phyloP scores from a whole-genome alignment of 2,888 invertebrate species.

The Monopis laevigella region DNA sequence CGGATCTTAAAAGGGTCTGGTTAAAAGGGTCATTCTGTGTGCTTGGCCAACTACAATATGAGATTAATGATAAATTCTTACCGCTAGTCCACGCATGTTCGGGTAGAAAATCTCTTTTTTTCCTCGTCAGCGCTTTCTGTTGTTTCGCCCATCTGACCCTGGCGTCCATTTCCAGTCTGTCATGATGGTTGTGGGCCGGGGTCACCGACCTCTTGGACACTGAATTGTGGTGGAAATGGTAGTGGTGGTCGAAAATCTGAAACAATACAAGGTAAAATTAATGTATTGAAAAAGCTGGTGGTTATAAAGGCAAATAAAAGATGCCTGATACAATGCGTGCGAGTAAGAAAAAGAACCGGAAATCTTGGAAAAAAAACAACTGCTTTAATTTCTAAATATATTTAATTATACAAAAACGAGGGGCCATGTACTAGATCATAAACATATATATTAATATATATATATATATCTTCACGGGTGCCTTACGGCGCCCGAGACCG shows the following conservation, averaged over 20 bases:
- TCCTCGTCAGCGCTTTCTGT: constrained; percentile 79
- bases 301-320: too few species aligned
- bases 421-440: too few species aligned
- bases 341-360: too few species aligned
- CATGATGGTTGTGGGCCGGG: constrained; percentile 76
- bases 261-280: constrained; percentile 21
- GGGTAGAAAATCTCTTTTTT: constrained; percentile 81
- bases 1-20: too few species aligned
- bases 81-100: constrained; percentile 16
- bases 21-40: too few species aligned
- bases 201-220: constrained; percentile 80
- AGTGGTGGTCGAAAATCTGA: constrained; percentile 89
- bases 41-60: background rate
- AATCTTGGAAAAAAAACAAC: too few species aligned
- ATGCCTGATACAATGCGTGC: too few species aligned
- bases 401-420: too few species aligned
- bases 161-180: constrained; percentile 74
- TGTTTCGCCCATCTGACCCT: constrained; percentile 87
- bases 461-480: too few species aligned
- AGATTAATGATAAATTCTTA: background rate
- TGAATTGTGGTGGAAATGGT: constrained; percentile 83
- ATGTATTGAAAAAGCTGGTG: background rate
- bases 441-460: too few species aligned
- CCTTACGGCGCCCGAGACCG: too few species aligned
- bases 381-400: too few species aligned